Evolutionary conservation across 1,140 invertebrate genomes (phyloP), one percentile per base, ranked within the genome.

Genomic region (Drosophila ohnishii): DNA sequence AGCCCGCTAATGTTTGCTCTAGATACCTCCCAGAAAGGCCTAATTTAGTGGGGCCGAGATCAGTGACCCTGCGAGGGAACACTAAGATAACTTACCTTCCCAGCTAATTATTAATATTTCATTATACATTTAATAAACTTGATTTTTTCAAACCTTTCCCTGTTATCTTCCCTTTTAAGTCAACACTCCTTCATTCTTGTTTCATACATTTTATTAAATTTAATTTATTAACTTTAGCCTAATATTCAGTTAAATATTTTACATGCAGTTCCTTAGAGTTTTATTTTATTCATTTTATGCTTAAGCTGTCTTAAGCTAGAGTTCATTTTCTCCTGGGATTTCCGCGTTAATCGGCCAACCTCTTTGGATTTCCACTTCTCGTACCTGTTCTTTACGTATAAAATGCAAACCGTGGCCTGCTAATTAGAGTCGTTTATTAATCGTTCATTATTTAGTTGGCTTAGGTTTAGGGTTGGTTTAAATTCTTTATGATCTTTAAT

Each of bases 151-250:
- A 28, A 5, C 25, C 25, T 28, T 28, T 28, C 25, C 5, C 25
- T 1, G 0, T 11, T 11, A 6, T 0, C 16, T 22, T 6, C 3
- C 16, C 9, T 30, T 30, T 14, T 30, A 19, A 42, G 32, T 25
- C 13, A 30, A 19, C 32, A 34, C 16, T 2, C 0, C 19, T 11
- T 1, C 9, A 10, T 53, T 53, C 73, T 69, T 44, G 63, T 74
- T 64, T 85, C 74, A 71, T 83, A 87, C 83, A 87, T 74, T 87
- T 86, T 86, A 86, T 86, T 86, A 86, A 83, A 76, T 86, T 86
- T 76, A 83, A 79, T 83, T 87, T 83, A 87, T 87, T 79, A 87
- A 87, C 74, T 64, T 83, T 74, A 76, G 55, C 82, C 85, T 86
- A 86, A 11, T 45, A 32, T 80, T 86, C 81, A 67, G 65, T 83